phyloP scores from a whole-genome alignment of 2,888 invertebrate genomes.

The Harpalus rubripes region DNA sequence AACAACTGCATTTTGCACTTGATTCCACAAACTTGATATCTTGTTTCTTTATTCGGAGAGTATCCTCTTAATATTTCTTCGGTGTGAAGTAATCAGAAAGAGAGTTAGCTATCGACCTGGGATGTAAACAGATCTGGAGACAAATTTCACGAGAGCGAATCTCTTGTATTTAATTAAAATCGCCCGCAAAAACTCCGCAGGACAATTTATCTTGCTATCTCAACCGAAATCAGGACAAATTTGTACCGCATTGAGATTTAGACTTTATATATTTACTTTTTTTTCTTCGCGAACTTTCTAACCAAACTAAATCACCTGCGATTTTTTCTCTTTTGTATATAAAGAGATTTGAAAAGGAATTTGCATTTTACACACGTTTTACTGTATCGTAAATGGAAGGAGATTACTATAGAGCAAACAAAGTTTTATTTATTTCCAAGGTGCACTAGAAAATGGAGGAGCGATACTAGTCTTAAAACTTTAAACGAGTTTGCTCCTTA shows the following conservation, averaged over 20 bases:
- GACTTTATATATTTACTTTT: conserved; percentile 29
- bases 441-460: conserved; percentile 22
- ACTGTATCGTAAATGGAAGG: conserved; percentile 43
- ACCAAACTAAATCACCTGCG: conserved; percentile 23
- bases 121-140: conserved; percentile 37
- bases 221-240: conserved; percentile 40
- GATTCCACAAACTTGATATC: neutral
- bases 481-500: conserved; percentile 51
- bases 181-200: conserved; percentile 37
- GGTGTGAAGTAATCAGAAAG: conserved; percentile 21
- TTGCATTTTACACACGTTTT: conserved; percentile 57
- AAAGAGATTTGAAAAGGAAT: conserved; percentile 30
- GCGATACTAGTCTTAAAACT: conserved; percentile 44
- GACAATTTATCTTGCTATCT: conserved; percentile 45
- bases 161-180: conserved; percentile 58
- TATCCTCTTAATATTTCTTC: conserved; percentile 28
- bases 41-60: neutral
- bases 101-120: conserved; percentile 25
- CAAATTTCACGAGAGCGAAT: conserved; percentile 40
- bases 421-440: conserved; percentile 54
- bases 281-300: conserved; percentile 23
- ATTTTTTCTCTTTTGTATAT: conserved; percentile 26
- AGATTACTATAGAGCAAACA: conserved; percentile 53
- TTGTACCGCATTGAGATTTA: conserved; percentile 31
- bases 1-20: too few relatives aligned